Evolutionary conservation across 2,113 vertebrate species (phyloP).

Genomic region (Chaenogobius annularis): DNA sequence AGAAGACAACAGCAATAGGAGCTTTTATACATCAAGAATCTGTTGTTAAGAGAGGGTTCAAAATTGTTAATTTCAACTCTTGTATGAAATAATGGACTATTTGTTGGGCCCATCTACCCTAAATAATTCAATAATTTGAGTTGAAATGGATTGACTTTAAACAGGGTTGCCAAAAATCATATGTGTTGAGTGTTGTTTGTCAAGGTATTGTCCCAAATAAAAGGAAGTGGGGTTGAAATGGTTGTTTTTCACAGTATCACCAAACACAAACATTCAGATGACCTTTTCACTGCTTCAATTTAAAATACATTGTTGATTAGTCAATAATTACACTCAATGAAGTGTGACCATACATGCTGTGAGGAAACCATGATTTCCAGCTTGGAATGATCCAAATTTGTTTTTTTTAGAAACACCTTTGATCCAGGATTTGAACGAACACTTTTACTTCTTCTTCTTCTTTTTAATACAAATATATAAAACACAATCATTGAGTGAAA

Average conservation of each 20-base stretch:
- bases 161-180: neutral
- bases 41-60: too few relatives aligned
- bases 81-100: too few relatives aligned
- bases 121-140: neutral
- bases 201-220: neutral
- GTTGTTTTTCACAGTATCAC: constrained; percentile 43
- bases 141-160: neutral
- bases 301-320: constrained; percentile 14
- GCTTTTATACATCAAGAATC: too few relatives aligned
- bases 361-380: neutral
- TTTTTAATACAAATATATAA: too few relatives aligned
- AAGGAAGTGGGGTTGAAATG: too few relatives aligned
- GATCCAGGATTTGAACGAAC: neutral
- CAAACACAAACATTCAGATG: constrained; percentile 28
- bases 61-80: too few relatives aligned
- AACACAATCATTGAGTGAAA: too few relatives aligned
- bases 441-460: too few relatives aligned
- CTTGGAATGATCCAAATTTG: too few relatives aligned
- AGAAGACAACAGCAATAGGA: too few relatives aligned
- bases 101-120: neutral
- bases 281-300: neutral
- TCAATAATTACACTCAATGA: constrained; percentile 6
- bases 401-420: neutral
- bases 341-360: neutral
- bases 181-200: constrained; percentile 23